Evolutionary conservation across 2,797 vertebrate genomes (phyloP).

Genomic region (Peromyscus aztecus): DNA sequence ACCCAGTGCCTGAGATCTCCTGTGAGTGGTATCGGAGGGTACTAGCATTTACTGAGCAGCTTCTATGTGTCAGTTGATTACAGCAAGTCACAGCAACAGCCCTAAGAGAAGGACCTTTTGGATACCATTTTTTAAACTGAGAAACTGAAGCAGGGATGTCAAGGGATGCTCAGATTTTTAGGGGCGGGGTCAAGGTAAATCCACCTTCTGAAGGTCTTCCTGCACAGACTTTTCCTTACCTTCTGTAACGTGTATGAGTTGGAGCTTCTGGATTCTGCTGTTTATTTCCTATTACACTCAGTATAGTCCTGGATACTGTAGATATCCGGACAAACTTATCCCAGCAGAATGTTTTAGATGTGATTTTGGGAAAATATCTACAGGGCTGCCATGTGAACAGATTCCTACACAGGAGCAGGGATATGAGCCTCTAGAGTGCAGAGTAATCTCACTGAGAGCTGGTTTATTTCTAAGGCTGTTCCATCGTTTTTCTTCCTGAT

Average conservation of each 20-base stretch:
- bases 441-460: background rate
- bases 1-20: background rate
- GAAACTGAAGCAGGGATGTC: background rate
- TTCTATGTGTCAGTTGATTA: background rate
- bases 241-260: background rate
- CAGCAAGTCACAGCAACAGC: background rate
- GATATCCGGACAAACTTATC: background rate
- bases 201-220: background rate
- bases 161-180: background rate
- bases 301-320: background rate
- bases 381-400: background rate
- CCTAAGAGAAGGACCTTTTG: background rate
- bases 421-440: background rate
- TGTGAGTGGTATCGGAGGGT: background rate
- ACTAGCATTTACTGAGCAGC: background rate
- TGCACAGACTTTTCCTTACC: background rate
- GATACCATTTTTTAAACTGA: background rate
- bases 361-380: background rate
- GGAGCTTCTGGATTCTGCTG: background rate
- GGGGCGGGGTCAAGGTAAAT: background rate
- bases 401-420: background rate
- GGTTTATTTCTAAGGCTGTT: background rate
- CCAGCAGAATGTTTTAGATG: slow-evolving; percentile 1
- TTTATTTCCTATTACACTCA: background rate
- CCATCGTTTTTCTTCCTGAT: background rate